These are phyloP conservation scores for Sycobia sp. DNA, from an alignment of 1,140 invertebrate genomes.

Conservation along the genomic window DNA sequence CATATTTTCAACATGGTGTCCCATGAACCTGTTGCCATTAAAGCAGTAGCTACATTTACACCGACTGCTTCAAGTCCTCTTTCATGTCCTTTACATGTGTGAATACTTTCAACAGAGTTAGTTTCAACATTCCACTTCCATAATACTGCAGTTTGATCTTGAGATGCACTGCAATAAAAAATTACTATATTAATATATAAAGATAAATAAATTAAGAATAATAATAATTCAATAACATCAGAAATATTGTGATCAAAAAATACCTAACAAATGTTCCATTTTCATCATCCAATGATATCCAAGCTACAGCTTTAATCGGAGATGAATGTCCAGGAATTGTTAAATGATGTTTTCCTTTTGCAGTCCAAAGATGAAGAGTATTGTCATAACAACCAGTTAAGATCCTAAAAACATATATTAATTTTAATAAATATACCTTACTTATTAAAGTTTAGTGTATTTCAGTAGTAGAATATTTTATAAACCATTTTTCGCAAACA, in stretches of 20 bases:
- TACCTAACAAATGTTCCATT: slow-evolving; percentile 77
- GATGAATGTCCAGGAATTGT: slow-evolving; percentile 85
- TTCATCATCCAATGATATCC: slow-evolving; percentile 74
- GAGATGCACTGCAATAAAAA: slow-evolving; percentile 71
- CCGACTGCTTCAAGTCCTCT: slow-evolving; percentile 85
- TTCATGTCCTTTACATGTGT: slow-evolving; percentile 85
- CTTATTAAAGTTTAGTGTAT: neutral
- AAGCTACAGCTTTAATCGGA: slow-evolving; percentile 85
- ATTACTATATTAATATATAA: neutral
- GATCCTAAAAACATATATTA: slow-evolving; percentile 69
- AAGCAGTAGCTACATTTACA: slow-evolving; percentile 68
- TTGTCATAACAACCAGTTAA: slow-evolving; percentile 95
- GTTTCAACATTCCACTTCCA: slow-evolving; percentile 84
- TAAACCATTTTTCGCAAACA: slow-evolving; percentile 74
- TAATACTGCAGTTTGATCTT: slow-evolving; percentile 89
- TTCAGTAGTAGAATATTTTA: neutral
- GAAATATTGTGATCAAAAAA: too few species aligned
- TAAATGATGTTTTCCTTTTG: slow-evolving; percentile 80
- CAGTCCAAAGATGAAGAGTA: slow-evolving; percentile 87
- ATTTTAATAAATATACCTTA: slow-evolving; percentile 19
- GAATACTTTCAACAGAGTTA: slow-evolving; percentile 81
- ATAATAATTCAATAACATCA: too few species aligned
- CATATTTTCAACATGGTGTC: slow-evolving; percentile 83
- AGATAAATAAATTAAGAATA: too few species aligned
- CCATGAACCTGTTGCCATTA: slow-evolving; percentile 91